Evolutionary conservation across 2,797 vertebrate genomes (phyloP).

Genomic region (Erpetoichthys calabaricus): DNA sequence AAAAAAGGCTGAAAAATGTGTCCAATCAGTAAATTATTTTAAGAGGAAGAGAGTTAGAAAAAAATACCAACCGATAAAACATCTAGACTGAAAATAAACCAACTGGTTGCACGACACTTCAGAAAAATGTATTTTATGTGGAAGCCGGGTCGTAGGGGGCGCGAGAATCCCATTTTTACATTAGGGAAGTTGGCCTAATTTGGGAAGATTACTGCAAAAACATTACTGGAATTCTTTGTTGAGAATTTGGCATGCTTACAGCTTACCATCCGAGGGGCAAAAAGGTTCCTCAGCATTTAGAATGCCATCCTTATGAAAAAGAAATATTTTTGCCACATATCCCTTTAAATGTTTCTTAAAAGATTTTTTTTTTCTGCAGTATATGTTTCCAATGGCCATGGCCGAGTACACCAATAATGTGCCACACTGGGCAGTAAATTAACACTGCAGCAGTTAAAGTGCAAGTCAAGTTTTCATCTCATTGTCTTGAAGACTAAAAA

Average conservation of each 20-base stretch:
- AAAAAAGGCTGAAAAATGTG: slow-evolving; percentile 61
- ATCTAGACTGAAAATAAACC: slow-evolving; percentile 63
- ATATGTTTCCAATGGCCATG: too few species aligned
- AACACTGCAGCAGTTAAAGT: too few species aligned
- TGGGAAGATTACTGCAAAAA: slow-evolving; percentile 74
- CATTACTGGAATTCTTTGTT: slow-evolving; percentile 64
- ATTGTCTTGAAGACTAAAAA: too few species aligned
- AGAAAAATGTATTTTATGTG: slow-evolving; percentile 52
- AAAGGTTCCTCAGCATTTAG: slow-evolving; percentile 31
- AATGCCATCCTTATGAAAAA: slow-evolving; percentile 35
- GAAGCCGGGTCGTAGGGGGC: slow-evolving; percentile 45
- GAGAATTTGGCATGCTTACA: slow-evolving; percentile 37
- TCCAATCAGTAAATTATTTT: slow-evolving; percentile 63
- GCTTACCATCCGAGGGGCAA: slow-evolving; percentile 33
- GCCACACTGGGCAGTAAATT: too few species aligned
- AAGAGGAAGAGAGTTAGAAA: slow-evolving; percentile 41
- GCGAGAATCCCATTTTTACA: slow-evolving; percentile 51
- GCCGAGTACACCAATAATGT: too few species aligned
- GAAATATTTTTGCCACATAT: slow-evolving; percentile 17
- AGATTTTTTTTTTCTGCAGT: background rate
- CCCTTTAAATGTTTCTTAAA: slow-evolving; percentile 17
- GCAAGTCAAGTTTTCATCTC: too few species aligned
- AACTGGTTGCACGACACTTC: slow-evolving; percentile 37
- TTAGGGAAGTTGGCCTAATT: slow-evolving; percentile 80
- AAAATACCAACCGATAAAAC: slow-evolving; percentile 52